Evolutionary conservation across 2,113 vertebrate species (phyloP).

Genomic region (Engystomops pustulosus): DNA sequence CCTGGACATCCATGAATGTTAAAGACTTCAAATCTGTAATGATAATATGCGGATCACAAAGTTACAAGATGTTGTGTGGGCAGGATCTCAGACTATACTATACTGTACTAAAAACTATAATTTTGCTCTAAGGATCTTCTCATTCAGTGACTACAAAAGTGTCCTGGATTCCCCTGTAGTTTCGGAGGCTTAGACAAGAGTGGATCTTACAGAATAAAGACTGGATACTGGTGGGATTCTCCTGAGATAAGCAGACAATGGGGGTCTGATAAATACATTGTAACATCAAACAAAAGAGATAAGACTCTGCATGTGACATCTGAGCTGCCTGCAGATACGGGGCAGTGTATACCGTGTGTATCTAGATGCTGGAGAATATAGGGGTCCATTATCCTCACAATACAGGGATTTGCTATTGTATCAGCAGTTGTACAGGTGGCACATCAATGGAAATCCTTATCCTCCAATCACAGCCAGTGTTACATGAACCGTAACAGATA

Average conservation of each 20-base stretch:
- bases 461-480: neutral
- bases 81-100: no score
- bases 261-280: neutral
- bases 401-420: neutral
- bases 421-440: slow-evolving; percentile 6
- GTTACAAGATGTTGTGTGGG: no score
- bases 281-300: slow-evolving; percentile 8
- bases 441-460: neutral
- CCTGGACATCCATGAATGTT: no score
- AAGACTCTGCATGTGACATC: neutral
- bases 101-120: no score
- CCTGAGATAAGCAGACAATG: no score
- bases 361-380: neutral
- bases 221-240: neutral
- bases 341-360: neutral
- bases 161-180: no score
- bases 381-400: neutral
- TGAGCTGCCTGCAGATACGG: neutral
- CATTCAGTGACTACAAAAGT: no score
- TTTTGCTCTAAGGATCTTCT: no score
- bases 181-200: no score
- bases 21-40: no score
- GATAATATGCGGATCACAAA: no score
- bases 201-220: neutral
- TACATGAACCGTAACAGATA: neutral